Conservation (phyloP, 2,797 vertebrate species). For the Protonibea diacanthus region DNA sequence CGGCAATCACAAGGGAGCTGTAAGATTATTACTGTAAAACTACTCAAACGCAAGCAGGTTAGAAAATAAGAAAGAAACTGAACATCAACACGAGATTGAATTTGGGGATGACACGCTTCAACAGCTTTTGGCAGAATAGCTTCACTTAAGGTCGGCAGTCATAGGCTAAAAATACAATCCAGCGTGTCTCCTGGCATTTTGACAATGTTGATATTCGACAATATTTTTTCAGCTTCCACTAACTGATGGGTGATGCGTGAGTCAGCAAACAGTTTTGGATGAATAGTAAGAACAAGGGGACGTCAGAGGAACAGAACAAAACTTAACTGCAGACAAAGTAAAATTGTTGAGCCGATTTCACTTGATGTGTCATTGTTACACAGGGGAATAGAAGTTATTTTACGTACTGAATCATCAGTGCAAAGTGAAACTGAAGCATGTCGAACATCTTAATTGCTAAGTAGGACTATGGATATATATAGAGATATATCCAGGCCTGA, state of each 20-base stretch:
- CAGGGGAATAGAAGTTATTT: background rate
- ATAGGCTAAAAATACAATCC: constrained; percentile 20
- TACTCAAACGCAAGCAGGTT: constrained; percentile 55
- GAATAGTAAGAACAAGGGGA: background rate
- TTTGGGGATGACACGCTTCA: constrained; percentile 26
- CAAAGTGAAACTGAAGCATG: background rate
- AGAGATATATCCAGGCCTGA: too few species aligned
- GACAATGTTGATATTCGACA: constrained; percentile 30
- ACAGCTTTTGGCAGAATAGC: constrained; percentile 27
- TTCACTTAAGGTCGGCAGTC: background rate
- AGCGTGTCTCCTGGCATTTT: constrained; percentile 13
- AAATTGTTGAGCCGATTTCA: constrained; percentile 7
- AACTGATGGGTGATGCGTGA: background rate
- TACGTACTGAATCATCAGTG: background rate
- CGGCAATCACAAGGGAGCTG: constrained; percentile 62
- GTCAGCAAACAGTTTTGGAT: background rate
- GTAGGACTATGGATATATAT: too few species aligned
- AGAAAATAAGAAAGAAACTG: constrained; percentile 56
- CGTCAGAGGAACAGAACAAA: background rate
- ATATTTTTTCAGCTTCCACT: background rate
- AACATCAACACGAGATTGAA: constrained; percentile 36
- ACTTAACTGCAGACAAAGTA: background rate
- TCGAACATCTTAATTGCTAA: too few species aligned
- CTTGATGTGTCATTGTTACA: background rate
- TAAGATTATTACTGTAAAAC: constrained; percentile 67